Evolutionary conservation across 2,113 vertebrate genomes (phyloP), one percentile per base, ranked within the genome.

Genomic region (Tichodroma muraria): DNA sequence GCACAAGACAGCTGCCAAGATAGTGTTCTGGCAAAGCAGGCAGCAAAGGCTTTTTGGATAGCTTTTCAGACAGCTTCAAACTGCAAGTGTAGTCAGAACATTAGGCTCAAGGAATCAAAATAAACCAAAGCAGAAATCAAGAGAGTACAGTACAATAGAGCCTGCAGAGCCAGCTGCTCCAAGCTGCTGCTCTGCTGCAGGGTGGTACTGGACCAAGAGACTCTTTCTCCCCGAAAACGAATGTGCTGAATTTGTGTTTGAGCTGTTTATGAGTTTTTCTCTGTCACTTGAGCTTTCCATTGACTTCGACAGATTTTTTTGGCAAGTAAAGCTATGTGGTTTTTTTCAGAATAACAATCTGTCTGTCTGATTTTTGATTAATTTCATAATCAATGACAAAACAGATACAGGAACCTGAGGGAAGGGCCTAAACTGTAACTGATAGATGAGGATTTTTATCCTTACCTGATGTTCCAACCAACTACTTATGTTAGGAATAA

Each of bases 351-450:
- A 16, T 44, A 52, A 33, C 27, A 54, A 53, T 24, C 17, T 40
- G 6, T 61, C 23, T 65, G 11, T 44, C 24, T 78, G 13, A 47
- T 86, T 54, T 78, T 86, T 28, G 19, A 52, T 73, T 69, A 19
- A 63, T 30, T 63, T 85, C 12, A 35, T n/a, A 64, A 76, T 22
- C n/a, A 52, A 12, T 68, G 19, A 52, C 19, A 64, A 82, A 88
- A 79, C 11, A 25, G 5, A 24, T 42, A 53, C 0, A 0, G 35
- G n/a, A 63, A 49, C 25, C 33, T 40, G 24, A 60, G 22, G 30
- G n/a, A 61, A 69, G 11, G 13, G 11, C 50, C 7, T 54, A 23
- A 52, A 23, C 25, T 66, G 18, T 79, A 63, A 50, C 2, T 6
- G 35, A 44, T 19, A 7, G 66, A n/a, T 28, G 44, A 66, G 47